These are phyloP conservation scores for Elgaria multicarinata DNA, from an alignment of 2,113 vertebrate genomes.

Conservation along the genomic window DNA sequence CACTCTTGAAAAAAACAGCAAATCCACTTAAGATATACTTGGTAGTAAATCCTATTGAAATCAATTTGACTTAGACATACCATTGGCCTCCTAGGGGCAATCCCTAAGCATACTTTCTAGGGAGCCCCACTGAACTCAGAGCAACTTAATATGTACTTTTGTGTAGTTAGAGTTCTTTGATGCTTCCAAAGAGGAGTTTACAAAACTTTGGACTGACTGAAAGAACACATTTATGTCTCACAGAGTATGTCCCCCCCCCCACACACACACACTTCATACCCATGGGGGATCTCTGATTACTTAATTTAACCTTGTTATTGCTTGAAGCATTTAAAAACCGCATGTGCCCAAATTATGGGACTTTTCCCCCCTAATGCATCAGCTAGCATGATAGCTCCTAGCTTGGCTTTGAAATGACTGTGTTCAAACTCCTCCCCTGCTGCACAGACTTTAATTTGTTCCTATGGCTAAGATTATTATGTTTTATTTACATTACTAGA, in stretches of 20 bases:
- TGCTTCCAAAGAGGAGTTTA: neutral
- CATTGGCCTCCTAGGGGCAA: neutral
- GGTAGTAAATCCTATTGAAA: neutral
- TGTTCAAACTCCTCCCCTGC: neutral
- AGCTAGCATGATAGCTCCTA: neutral
- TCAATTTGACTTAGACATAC: neutral
- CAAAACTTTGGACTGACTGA: neutral
- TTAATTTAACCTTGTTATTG: conserved; percentile 24
- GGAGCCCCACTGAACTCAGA: neutral
- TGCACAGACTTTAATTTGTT: neutral
- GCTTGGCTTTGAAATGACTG: neutral
- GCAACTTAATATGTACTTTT: neutral
- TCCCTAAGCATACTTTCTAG: neutral
- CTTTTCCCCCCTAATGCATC: neutral
- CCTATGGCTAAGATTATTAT: conserved; percentile 10
- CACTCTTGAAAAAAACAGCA: neutral
- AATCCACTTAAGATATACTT: neutral
- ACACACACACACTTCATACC: no score
- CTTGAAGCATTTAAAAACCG: conserved; percentile 9
- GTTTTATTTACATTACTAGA: conserved; percentile 14
- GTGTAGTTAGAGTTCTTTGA: neutral
- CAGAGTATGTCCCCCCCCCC: neutral
- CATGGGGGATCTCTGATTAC: neutral
- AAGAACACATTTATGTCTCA: neutral
- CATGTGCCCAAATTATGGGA: conserved; percentile 7